phyloP scores from a whole-genome alignment of 2,888 invertebrate genomes.

The Neoaliturus tenellus region DNA sequence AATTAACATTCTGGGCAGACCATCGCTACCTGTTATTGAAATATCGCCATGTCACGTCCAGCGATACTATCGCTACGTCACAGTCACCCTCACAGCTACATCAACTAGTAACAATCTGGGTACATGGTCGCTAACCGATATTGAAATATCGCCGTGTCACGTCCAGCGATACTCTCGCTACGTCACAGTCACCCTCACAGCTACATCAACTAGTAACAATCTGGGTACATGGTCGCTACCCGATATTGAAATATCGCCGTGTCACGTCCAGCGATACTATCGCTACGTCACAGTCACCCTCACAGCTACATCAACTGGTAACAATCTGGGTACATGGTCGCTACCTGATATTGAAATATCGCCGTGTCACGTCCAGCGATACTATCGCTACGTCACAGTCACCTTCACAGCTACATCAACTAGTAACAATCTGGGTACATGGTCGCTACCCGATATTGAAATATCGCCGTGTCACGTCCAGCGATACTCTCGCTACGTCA shows the following conservation, averaged over 20 bases:
- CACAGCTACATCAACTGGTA: neutral
- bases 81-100: neutral
- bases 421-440: neutral
- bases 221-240: neutral
- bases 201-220: neutral
- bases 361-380: neutral
- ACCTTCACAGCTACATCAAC: neutral
- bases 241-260: constrained; percentile 10
- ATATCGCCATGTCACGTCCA: constrained; percentile 12
- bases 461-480: neutral
- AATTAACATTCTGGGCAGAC: neutral
- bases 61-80: neutral
- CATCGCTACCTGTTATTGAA: constrained; percentile 22
- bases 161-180: constrained; percentile 6
- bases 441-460: neutral
- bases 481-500: neutral
- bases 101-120: neutral
- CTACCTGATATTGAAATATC: neutral
- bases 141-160: constrained; percentile 9
- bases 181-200: neutral
- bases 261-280: neutral
- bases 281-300: neutral
- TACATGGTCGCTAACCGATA: neutral
- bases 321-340: neutral
- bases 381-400: neutral